These are phyloP conservation scores for Caloenas nicobarica DNA, from an alignment of 2,113 vertebrate species.

Conservation along the genomic window DNA sequence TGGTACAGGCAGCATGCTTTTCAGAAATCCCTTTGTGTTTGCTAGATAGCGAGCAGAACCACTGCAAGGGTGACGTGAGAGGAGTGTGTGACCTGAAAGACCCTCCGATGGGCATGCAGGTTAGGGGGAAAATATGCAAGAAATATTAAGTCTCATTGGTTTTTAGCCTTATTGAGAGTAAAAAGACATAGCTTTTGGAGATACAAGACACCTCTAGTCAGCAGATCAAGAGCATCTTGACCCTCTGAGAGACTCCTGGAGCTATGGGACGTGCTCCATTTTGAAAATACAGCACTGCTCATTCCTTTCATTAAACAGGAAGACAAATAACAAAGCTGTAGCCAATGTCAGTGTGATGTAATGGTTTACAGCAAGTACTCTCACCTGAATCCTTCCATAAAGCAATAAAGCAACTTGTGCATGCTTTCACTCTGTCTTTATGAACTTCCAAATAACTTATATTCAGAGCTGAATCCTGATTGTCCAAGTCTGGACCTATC, in stretches of 20 bases:
- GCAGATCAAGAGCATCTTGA: background rate
- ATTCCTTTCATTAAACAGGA: background rate
- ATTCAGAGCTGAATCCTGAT: background rate
- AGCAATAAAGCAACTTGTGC: background rate
- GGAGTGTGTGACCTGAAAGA: background rate
- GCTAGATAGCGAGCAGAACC: background rate
- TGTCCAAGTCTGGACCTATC: background rate
- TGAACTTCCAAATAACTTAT: background rate
- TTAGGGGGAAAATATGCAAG: background rate
- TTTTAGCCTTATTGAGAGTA: background rate
- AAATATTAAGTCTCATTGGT: background rate
- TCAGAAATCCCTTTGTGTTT: background rate
- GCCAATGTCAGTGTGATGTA: background rate
- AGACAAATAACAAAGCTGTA: background rate
- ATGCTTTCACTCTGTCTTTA: background rate
- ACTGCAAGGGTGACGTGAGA: background rate
- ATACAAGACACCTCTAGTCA: background rate
- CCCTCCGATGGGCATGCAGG: background rate
- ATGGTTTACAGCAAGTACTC: background rate
- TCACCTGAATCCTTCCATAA: background rate
- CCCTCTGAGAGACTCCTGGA: background rate
- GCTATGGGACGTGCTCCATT: fast-evolving
- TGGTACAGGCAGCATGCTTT: background rate
- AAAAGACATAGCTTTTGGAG: background rate
- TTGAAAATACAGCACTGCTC: background rate